A percentile compares a stretch with the other conserved stretches of the same genome.
These are phyloP conservation scores for Rhamnusium bicolor DNA, from an alignment of 2,888 invertebrate genomes.

Conservation along the genomic window DNA sequence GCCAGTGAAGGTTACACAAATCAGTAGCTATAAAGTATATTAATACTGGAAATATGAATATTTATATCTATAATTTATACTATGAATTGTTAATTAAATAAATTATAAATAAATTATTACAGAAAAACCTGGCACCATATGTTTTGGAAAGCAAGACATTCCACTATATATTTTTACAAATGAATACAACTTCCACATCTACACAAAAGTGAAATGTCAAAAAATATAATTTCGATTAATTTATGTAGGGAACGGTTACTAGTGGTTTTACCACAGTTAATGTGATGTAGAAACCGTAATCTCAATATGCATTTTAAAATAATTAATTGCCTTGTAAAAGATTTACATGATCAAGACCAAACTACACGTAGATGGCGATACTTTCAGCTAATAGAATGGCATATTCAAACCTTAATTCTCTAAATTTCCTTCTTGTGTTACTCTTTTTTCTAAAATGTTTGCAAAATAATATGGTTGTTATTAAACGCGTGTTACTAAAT, in stretches of 20 bases:
- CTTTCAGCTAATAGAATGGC: too few species aligned
- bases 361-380: too few species aligned
- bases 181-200: background rate
- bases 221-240: constrained; percentile 1
- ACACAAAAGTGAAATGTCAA: background rate
- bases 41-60: constrained; percentile 28
- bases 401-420: too few species aligned
- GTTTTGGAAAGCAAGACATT: constrained; percentile 9
- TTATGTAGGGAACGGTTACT: background rate
- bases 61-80: constrained; percentile 31
- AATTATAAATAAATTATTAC: constrained; percentile 14
- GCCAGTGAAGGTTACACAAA: constrained; percentile 31
- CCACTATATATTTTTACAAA: constrained; percentile 4
- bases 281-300: background rate
- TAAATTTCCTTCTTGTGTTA: too few species aligned
- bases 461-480: too few species aligned
- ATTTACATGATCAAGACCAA: too few species aligned
- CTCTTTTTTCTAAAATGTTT: too few species aligned
- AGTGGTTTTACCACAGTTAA: background rate
- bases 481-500: too few species aligned
- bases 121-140: constrained; percentile 12
- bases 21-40: constrained; percentile 31
- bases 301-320: background rate
- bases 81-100: constrained; percentile 27
- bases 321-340: too few species aligned